Conservation (phyloP, 2,888 invertebrate species). For the Tipula unca region DNA sequence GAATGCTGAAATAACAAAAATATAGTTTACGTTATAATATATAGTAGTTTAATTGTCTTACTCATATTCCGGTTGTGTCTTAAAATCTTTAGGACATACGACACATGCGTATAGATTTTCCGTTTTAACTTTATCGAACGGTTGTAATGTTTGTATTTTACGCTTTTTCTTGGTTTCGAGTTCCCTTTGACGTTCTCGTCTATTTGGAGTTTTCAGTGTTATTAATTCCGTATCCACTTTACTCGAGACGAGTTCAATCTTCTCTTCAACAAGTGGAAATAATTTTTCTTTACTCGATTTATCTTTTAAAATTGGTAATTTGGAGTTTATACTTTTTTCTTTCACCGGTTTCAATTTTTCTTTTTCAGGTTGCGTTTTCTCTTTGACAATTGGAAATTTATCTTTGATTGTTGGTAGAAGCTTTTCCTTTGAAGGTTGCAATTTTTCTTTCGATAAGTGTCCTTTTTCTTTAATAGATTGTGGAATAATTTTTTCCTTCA, state of each 20-base stretch:
- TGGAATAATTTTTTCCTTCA: not conserved
- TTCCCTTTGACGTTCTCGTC: conserved; percentile 20
- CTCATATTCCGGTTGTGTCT: not conserved
- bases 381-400: not conserved
- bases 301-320: not conserved
- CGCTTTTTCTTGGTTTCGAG: not conserved
- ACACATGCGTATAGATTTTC: not conserved
- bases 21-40: not conserved
- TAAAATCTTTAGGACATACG: conserved; percentile 15
- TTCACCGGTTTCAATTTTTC: not conserved
- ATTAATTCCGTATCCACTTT: conserved; percentile 8
- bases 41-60: not conserved
- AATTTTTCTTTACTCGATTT: not conserved
- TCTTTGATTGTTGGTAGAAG: not conserved
- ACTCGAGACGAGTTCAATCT: not conserved
- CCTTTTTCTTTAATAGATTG: not conserved
- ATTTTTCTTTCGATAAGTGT: not conserved
- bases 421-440: not conserved
- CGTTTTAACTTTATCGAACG: not conserved
- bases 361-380: not conserved
- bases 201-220: conserved; percentile 21
- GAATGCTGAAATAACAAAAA: not conserved
- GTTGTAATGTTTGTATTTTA: not conserved
- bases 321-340: not conserved
- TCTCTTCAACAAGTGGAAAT: not conserved